Percentiles rank a stretch among this genome's conserved stretches.
Evolutionary conservation across 2,113 vertebrate species (phyloP).

Genomic region (Peromyscus polionotus): DNA sequence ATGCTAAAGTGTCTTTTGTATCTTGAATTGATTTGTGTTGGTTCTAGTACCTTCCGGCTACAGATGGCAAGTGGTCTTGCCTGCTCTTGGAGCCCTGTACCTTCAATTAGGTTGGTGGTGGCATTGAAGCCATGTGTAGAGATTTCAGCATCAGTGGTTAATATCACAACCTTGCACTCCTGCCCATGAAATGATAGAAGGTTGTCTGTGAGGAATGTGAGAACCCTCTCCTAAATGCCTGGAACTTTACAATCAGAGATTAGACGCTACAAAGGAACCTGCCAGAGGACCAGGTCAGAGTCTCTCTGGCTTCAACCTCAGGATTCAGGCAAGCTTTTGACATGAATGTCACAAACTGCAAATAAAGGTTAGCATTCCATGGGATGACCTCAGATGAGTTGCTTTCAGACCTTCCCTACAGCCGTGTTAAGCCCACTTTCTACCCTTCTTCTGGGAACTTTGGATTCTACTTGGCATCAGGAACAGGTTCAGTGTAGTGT

Average conservation of each 20-base stretch:
- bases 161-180: slow-evolving; percentile 69
- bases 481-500: slow-evolving; percentile 64
- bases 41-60: slow-evolving; percentile 77
- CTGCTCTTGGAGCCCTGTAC: slow-evolving; percentile 72
- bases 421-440: slow-evolving; percentile 72
- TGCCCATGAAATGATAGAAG: slow-evolving; percentile 79
- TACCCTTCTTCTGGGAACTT: slow-evolving; percentile 62
- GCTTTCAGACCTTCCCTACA: slow-evolving; percentile 64
- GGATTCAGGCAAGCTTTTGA: slow-evolving; percentile 81
- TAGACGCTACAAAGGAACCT: slow-evolving; percentile 84
- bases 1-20: slow-evolving; percentile 80
- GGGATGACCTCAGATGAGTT: slow-evolving; percentile 77
- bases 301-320: slow-evolving; percentile 84
- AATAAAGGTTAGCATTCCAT: slow-evolving; percentile 82
- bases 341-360: slow-evolving; percentile 83
- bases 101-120: slow-evolving; percentile 77
- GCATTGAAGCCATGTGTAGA: slow-evolving; percentile 82
- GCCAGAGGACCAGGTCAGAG: slow-evolving; percentile 83
- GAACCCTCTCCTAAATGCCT: slow-evolving; percentile 73
- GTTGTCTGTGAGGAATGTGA: slow-evolving; percentile 79
- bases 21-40: slow-evolving; percentile 73
- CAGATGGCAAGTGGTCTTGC: slow-evolving; percentile 77
- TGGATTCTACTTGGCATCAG: slow-evolving; percentile 69
- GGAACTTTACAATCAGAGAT: slow-evolving; percentile 79
- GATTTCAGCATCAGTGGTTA: slow-evolving; percentile 71